Evolutionary conservation across 2,888 invertebrate species (phyloP).

Genomic region (Eristalis arbustorum): DNA sequence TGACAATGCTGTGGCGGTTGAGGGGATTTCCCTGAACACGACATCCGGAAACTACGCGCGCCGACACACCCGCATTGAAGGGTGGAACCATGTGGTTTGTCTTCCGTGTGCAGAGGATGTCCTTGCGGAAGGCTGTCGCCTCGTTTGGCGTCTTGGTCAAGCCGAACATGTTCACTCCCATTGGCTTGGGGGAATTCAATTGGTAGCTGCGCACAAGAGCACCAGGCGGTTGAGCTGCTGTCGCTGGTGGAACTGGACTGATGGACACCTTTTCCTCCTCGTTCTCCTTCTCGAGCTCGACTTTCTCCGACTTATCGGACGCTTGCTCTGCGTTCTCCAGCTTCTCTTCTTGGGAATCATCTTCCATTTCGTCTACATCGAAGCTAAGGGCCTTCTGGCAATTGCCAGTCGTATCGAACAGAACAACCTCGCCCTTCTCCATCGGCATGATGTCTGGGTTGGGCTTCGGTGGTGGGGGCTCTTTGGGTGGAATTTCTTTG

Average conservation of each 20-base stretch:
- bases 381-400: slow-evolving; percentile 22
- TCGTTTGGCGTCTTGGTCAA: slow-evolving; percentile 45
- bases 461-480: background rate
- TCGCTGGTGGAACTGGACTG: background rate
- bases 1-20: slow-evolving; percentile 29
- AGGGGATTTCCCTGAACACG: slow-evolving; percentile 8
- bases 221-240: background rate
- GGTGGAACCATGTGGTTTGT: slow-evolving; percentile 73
- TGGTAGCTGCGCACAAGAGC: slow-evolving; percentile 21
- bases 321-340: background rate
- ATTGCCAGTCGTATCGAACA: slow-evolving; percentile 34
- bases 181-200: slow-evolving; percentile 39
- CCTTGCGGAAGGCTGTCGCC: slow-evolving; percentile 76
- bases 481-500: slow-evolving; percentile 1
- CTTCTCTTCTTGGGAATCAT: slow-evolving; percentile 22
- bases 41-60: slow-evolving; percentile 19
- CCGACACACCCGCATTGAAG: slow-evolving; percentile 16
- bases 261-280: slow-evolving; percentile 15
- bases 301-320: slow-evolving; percentile 7
- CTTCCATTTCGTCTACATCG: slow-evolving; percentile 40
- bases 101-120: slow-evolving; percentile 76
- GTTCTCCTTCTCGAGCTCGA: slow-evolving; percentile 55
- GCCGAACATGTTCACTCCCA: slow-evolving; percentile 41
- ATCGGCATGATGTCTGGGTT: slow-evolving; percentile 25
- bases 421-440: slow-evolving; percentile 28